A percentile compares a stretch with the other conserved stretches of the same genome.
phyloP scores from a whole-genome alignment of 2,888 invertebrate species.

The Digitonthophagus gazella region DNA sequence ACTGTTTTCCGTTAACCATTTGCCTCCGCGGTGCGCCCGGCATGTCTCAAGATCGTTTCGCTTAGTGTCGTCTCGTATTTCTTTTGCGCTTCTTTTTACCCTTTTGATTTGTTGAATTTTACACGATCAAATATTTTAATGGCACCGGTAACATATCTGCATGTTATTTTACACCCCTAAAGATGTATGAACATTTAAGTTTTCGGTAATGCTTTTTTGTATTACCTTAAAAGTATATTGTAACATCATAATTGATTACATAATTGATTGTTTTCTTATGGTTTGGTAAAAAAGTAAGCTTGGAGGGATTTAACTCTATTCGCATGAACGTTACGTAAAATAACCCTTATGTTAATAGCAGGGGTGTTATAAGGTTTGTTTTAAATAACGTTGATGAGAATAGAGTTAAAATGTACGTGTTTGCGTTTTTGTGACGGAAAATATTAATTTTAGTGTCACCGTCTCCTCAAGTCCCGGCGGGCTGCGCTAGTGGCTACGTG shows the following conservation, averaged over 20 bases:
- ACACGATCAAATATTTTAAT: not conserved
- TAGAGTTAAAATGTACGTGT: not conserved
- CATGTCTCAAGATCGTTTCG: not conserved
- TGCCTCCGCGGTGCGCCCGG: not conserved
- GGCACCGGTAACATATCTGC: not conserved
- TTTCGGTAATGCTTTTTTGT: no score
- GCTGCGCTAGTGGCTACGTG: conserved; percentile 69
- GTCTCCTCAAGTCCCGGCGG: conserved; percentile 54
- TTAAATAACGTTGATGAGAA: not conserved
- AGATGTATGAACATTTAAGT: no score
- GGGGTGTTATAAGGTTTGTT: no score
- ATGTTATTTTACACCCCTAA: no score
- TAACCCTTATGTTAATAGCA: no score
- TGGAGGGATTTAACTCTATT: no score
- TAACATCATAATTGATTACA: no score
- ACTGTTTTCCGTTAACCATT: conserved; percentile 1
- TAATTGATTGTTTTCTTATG: not conserved
- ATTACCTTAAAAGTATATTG: no score
- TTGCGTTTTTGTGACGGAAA: no score
- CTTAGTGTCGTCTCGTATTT: not conserved
- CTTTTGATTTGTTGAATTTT: conserved; percentile 11
- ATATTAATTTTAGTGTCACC: conserved; percentile 37
- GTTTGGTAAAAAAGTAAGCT: not conserved
- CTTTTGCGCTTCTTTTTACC: not conserved
- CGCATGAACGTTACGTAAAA: no score